Evolutionary conservation across 35 echinoderm and acorn worm genomes (phyloP).

Genomic region (Eucidaris tribuloides): DNA sequence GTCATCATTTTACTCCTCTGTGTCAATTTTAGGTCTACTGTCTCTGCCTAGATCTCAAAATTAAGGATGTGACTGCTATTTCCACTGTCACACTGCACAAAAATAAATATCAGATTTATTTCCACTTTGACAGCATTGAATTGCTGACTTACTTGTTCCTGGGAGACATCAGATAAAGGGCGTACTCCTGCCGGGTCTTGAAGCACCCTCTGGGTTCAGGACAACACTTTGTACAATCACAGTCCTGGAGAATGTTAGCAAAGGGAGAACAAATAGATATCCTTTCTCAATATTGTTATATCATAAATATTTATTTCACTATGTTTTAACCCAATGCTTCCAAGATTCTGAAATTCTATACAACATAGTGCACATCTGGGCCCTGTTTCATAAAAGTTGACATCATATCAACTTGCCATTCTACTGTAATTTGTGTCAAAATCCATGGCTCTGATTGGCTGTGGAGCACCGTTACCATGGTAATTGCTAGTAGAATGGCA

Average conservation of each 20-base stretch:
- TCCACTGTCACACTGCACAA: not conserved
- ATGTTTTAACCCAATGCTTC: too few species aligned
- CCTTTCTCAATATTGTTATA: not conserved
- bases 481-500: too few species aligned
- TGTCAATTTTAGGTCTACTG: not conserved
- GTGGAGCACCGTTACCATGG: too few species aligned
- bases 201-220: conserved; percentile 97
- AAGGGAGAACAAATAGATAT: not conserved
- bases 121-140: not conserved
- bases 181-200: conserved; percentile 80
- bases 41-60: not conserved
- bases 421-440: too few species aligned
- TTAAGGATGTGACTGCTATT: too few species aligned
- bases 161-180: conserved; percentile 91
- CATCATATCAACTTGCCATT: too few species aligned
- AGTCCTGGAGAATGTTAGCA: conserved; percentile 46
- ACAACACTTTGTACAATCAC: conserved; percentile 75
- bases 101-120: not conserved
- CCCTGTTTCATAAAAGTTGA: too few species aligned
- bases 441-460: too few species aligned
- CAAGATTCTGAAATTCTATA: too few species aligned
- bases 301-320: too few species aligned
- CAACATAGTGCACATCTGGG: too few species aligned
- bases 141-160: conserved; percentile 69
- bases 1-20: not conserved